Conservation (phyloP, 2,113 vertebrate species). For the Callipepla californica region DNA sequence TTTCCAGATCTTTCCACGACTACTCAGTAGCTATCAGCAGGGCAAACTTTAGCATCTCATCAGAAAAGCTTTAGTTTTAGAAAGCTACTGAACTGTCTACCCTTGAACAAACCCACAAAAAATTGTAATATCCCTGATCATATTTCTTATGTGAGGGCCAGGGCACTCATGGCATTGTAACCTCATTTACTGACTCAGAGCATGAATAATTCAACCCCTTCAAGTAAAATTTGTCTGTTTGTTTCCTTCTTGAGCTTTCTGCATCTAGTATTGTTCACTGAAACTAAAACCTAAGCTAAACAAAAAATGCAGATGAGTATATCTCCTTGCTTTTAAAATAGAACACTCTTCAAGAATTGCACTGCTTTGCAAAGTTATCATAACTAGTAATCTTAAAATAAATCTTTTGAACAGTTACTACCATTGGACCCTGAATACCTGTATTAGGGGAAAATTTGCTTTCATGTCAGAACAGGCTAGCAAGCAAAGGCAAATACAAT, state of each 20-base stretch:
- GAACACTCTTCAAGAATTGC: neutral
- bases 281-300: neutral
- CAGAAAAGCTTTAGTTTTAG: neutral
- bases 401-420: neutral
- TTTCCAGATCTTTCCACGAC: neutral
- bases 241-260: neutral
- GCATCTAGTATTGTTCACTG: neutral
- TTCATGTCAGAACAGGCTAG: neutral
- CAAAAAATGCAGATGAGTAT: neutral
- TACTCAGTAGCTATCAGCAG: neutral
- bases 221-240: neutral
- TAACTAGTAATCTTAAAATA: neutral
- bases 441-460: neutral
- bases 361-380: neutral
- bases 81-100: neutral
- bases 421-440: neutral
- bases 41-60: neutral
- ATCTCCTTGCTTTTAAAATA: neutral
- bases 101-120: constrained; percentile 19
- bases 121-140: neutral
- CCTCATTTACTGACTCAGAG: constrained; percentile 23
- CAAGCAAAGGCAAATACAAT: neutral
- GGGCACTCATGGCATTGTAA: neutral
- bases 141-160: neutral
- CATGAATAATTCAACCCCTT: constrained; percentile 49